phyloP scores from a whole-genome alignment of 2,113 vertebrate species.

The Leuciscus idus region DNA sequence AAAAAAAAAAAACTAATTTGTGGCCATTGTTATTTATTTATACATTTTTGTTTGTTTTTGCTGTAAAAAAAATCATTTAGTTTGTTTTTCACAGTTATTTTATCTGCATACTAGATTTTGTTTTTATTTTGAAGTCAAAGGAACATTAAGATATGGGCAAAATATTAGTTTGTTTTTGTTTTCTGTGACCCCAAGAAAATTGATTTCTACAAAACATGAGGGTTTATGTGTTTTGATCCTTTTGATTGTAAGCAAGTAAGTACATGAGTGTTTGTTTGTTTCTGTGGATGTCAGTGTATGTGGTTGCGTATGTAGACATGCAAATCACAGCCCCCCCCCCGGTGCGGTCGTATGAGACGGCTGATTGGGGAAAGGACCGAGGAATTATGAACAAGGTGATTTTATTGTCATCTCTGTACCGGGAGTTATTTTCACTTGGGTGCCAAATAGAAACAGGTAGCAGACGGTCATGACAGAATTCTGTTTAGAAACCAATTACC shows the following conservation, averaged over 20 bases:
- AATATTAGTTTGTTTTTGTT: not conserved
- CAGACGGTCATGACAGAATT: slow-evolving; percentile 68
- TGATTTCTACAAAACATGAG: not conserved
- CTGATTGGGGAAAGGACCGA: slow-evolving; percentile 56
- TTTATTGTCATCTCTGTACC: slow-evolving; percentile 60
- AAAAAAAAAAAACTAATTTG: too few relatives aligned
- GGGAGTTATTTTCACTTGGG: slow-evolving; percentile 61
- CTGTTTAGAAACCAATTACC: slow-evolving; percentile 77
- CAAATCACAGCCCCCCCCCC: slow-evolving; percentile 35
- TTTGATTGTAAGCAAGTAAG: not conserved
- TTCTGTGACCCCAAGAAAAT: not conserved
- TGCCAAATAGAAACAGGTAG: slow-evolving; percentile 63
- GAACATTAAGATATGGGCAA: not conserved
- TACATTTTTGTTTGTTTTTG: not conserved
- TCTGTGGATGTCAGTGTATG: slow-evolving; percentile 25
- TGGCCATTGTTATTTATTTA: too few relatives aligned
- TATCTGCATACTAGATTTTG: not conserved
- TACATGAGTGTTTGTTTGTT: slow-evolving; percentile 9
- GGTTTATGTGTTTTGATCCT: not conserved
- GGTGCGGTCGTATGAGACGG: slow-evolving; percentile 32
- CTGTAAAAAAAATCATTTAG: not conserved
- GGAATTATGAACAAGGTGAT: slow-evolving; percentile 67
- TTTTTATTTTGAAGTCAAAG: not conserved
- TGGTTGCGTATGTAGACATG: slow-evolving; percentile 46
- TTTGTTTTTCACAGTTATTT: not conserved